A percentile compares a stretch with the other conserved stretches of the same genome.
Conservation (phyloP, 2,113 vertebrate genomes). For the Nannobrachium achirus region DNA sequence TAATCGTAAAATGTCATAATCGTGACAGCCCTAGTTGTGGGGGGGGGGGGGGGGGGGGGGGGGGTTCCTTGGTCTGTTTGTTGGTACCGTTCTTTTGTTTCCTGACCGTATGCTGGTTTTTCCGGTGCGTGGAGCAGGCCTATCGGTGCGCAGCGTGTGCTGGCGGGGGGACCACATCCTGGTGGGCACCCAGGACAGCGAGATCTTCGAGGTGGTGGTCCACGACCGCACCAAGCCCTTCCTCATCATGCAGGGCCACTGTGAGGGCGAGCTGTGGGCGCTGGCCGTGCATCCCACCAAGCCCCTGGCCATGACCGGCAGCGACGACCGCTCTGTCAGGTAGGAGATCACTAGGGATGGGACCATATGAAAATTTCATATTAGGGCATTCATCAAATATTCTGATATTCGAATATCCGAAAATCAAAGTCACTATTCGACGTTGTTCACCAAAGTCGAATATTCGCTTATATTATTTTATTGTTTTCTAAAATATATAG, state of each 20-base stretch:
- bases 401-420: no score
- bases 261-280: conserved; percentile 99
- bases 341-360: conserved; percentile 51
- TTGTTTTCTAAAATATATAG: no score
- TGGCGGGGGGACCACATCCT: conserved; percentile 98
- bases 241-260: conserved; percentile 99
- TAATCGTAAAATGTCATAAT: no score
- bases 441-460: no score
- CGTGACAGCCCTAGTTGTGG: no score
- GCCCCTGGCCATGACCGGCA: conserved; percentile 96
- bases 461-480: no score
- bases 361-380: no score
- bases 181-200: conserved; percentile 97
- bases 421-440: no score
- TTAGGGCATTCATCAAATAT: no score
- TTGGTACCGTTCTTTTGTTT: conserved; percentile 26
- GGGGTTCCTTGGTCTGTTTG: background rate
- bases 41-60: no score
- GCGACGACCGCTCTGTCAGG: conserved; percentile 98
- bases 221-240: conserved; percentile 98
- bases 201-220: conserved; percentile 98
- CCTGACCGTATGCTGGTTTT: background rate
- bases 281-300: conserved; percentile 96
- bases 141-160: conserved; percentile 97
- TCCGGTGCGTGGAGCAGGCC: conserved; percentile 77